Base-by-base conservation (phyloP, 2,888 invertebrate genomes). In the Carabus problematicus region DNA sequence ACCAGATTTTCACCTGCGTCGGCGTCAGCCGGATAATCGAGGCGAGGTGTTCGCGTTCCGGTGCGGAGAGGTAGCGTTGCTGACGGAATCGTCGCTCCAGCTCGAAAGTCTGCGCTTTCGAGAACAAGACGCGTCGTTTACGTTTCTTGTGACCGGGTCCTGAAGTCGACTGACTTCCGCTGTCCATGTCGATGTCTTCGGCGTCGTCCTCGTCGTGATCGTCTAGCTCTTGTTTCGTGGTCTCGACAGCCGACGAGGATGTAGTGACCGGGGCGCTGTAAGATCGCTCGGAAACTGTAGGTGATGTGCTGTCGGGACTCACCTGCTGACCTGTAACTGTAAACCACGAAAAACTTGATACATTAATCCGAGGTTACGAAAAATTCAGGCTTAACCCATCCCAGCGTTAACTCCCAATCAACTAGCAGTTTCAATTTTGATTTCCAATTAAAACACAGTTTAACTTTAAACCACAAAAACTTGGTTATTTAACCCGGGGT, bases 1-100 rank as follows among this genome's bases (percentile, higher is more conserved):
- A 99, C 98, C 98, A 99, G 77, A 99, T 98, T 84, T 98, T 98
- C 61, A 94, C 94, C 85, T 99, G 99, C 1, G 98, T 98, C 0
- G 98, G 98, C 1, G 98, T 98, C 70, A 99, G 85, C 68, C 95
- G 88, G 73, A 99, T 98, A 76, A 97, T 86, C 72, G 94, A 94
- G 1, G 99, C 98, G 73, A 99, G 84, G 79, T 98, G 97, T 79
- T 99, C 99, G 42, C 99, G 84, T 81, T 99, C 99, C 0, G 98
- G 98, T 0, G 98, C 99, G 1, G 97, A 97, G 12, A 99, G 86
- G 82, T 99, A 99, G 73, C 97, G 86, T 81, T 99, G 98, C 79
- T 97, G 97, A 1, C 97, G 87, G 82, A 98, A 98, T 72, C 98
- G 87, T 78, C 97, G 85, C 80, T 98, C 98, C 73, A 98, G 81